A percentile compares a stretch with the other conserved stretches of the same genome.
Conservation (phyloP, 2,797 vertebrate genomes). For the Sebastes cheni region DNA sequence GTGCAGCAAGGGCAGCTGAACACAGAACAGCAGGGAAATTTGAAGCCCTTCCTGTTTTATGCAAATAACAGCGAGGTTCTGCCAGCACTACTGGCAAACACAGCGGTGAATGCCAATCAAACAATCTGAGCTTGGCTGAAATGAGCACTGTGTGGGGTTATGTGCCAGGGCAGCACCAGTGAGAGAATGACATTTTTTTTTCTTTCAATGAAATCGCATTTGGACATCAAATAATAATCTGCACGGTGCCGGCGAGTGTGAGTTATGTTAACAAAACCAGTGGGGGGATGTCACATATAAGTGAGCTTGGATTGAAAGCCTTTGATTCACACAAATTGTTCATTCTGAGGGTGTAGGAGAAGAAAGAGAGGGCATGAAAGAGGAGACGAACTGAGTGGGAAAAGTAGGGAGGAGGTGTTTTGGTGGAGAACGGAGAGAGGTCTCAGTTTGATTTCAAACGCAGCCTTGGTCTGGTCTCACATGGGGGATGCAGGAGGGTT, state of each 20-base stretch:
- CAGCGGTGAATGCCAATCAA: constrained; percentile 60
- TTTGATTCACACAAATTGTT: constrained; percentile 42
- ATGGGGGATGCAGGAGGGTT: constrained; percentile 12
- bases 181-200: neutral
- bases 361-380: constrained; percentile 10
- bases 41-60: constrained; percentile 54
- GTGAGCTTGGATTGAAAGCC: constrained; percentile 11
- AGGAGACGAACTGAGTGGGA: neutral
- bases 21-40: constrained; percentile 46
- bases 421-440: neutral
- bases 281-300: constrained; percentile 1
- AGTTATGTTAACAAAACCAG: constrained; percentile 37
- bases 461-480: neutral
- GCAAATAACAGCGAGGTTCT: constrained; percentile 50
- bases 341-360: constrained; percentile 3
- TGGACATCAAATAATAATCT: constrained; percentile 29
- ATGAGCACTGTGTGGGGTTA: constrained; percentile 23
- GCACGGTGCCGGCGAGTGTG: neutral
- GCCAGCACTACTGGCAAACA: constrained; percentile 62
- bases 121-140: constrained; percentile 49
- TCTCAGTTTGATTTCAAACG: constrained; percentile 37
- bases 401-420: neutral
- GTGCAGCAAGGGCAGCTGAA: constrained; percentile 31
- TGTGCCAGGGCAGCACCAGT: constrained; percentile 25
- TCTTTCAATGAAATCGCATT: neutral